Base-by-base conservation (phyloP, 37 sponge, comb jelly and placozoan genomes). In the Haliclona indistincta region DNA sequence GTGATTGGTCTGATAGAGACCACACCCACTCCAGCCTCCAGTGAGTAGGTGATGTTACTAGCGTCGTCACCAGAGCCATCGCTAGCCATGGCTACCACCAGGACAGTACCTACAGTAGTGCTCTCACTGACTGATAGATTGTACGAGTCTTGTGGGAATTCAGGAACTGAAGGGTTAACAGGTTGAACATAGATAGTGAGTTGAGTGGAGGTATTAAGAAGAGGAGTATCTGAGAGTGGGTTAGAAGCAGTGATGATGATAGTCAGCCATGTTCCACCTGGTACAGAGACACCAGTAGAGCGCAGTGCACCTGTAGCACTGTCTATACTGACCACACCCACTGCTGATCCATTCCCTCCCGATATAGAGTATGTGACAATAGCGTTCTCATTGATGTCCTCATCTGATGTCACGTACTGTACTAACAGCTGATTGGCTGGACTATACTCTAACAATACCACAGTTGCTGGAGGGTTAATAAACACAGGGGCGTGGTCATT, bases 401-500 rank as follows among this genome's bases (percentile, higher is more conserved):
- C 45, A 54, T 85, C 86, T 30, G 36, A 55, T 26, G 77, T 79
- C 4, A 28, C 37, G 5, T 86, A 54, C 2, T 4, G n/a, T 23
- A 79, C 13, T 0, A 69, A 17, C 6, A 54, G 60, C 0, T 76
- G 63, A 0, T 65, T 72, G 6, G 73, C 34, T 17, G 75, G 60
- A 4, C 64, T 65, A 23, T 49, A 45, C 45, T 89, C 95, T 26
- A 53, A 47, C 0, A 86, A 51, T 15, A 28, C 68, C 17, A 80
- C 79, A 30, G 40, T 8, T 64, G 78, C 76, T 25, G 29, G 7
- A 11, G 19, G 47, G 25, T 70, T 49, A 42, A 28, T 8, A 47
- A 94, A 90, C 42, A 61, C 71, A 39, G 95, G 95, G 17, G 67
- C 32, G 43, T 94, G 86, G 54, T 90, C 91, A 78, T 94, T 94